Base-by-base conservation (phyloP, 2,797 vertebrate species). In the Silurus lanzhouensis region DNA sequence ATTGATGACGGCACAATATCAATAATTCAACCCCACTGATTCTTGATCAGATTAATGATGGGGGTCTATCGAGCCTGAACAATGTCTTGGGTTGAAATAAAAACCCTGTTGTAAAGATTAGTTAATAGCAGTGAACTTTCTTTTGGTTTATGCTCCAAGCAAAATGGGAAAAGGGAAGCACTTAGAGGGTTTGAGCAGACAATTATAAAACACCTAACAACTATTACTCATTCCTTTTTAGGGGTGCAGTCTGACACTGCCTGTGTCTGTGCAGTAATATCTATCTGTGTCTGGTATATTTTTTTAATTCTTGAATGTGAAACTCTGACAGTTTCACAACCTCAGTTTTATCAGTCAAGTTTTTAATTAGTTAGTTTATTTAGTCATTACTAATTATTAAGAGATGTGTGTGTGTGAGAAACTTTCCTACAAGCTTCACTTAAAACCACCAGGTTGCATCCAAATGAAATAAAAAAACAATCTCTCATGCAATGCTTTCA, bases 1-100 rank as follows among this genome's bases (percentile, higher is more conserved):
- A 94, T 92, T 93, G 92, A 95, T 95, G 92, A 92, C 89, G 83
- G 87, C 87, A 84, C 55, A 83, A 89, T 88, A 94, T 95, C 91
- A 94, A 95, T 94, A 94, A 94, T 94, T 94, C 90, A 95, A 83
- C 87, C 84, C 89, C 92, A 92, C 91, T 93, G 92, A 95, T 95
- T 93, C 93, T 92, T 91, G 88, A 92, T 91, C 81, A 91, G 91
- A 94, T 92, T 93, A 91, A 94, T 92, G 90, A 91, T 83, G 25
- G 74, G 74, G 75, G 20, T 57, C 52, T 57, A 31, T 57, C 85
- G 82, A 81, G 25, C 46, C 57, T 60, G n/a, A 46, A 66, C 12
- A 46, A 2, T 22, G 4, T 17, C 5, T 82, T 3, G 0, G 9
- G 38, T 58, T 78, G 14, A 46, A 67, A 77, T 48, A 25, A 71